Evolutionary conservation across 2,113 vertebrate genomes (phyloP).

Genomic region (Dipodomys stephensi): DNA sequence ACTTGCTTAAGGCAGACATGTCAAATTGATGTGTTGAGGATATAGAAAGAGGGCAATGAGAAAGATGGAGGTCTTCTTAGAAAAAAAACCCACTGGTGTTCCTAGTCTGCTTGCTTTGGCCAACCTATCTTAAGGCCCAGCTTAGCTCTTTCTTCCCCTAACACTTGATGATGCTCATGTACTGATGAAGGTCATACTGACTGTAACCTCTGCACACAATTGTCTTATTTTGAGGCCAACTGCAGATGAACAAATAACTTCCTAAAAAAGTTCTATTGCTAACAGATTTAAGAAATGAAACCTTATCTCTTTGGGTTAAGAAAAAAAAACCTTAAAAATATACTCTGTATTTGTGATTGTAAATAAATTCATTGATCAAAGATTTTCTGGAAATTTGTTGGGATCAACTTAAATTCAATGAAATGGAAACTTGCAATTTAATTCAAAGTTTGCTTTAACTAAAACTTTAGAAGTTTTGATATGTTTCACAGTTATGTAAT

Average conservation of each 20-base stretch:
- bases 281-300: neutral
- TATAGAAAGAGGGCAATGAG: neutral
- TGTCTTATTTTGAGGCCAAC: neutral
- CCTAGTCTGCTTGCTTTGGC: neutral
- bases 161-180: neutral
- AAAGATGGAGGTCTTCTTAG: neutral
- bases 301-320: neutral
- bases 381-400: neutral
- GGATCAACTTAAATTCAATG: constrained; percentile 11
- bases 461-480: neutral
- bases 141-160: neutral
- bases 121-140: neutral
- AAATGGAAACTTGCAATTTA: constrained; percentile 11
- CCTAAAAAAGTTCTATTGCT: neutral
- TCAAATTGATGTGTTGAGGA: too few relatives aligned
- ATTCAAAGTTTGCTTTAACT: neutral
- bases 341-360: neutral
- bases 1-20: constrained; percentile 35
- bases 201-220: neutral
- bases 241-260: neutral
- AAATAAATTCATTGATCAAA: constrained; percentile 3
- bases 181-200: neutral
- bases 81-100: neutral
- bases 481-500: neutral
- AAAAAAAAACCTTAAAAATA: neutral